Conservation (phyloP, 37 sponge, comb jelly and placozoan species). For the Amphimedon queenslandica region DNA sequence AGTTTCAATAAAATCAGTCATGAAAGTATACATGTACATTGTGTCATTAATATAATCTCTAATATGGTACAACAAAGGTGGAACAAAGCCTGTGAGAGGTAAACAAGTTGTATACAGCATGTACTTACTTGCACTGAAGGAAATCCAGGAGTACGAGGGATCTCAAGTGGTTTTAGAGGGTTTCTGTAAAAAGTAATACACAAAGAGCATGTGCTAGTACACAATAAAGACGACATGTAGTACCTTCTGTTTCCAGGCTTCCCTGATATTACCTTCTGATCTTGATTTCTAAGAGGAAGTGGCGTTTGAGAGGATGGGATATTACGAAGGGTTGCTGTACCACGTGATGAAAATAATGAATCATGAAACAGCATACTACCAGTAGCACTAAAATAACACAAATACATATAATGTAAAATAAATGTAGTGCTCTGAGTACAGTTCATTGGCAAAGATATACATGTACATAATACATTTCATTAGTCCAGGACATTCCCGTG, state of each 20-base stretch:
- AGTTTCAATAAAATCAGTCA: too few species aligned
- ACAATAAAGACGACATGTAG: neutral
- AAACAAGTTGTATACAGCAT: too few species aligned
- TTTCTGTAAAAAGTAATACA: neutral
- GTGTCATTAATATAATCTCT: too few species aligned
- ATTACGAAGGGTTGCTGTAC: neutral
- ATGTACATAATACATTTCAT: too few species aligned
- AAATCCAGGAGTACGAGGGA: constrained; percentile 20
- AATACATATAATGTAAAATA: too few species aligned
- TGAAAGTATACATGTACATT: neutral
- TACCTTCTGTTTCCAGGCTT: neutral
- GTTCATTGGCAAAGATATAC: too few species aligned
- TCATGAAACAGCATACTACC: constrained; percentile 4
- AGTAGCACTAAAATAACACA: neutral
- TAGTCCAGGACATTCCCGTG: too few species aligned
- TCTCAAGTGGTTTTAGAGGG: constrained; percentile 24
- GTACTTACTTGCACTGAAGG: neutral
- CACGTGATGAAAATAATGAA: neutral
- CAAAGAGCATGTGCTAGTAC: too few species aligned
- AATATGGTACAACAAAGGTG: too few species aligned
- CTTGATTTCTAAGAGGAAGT: neutral
- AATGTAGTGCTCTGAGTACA: too few species aligned
- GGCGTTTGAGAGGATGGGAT: neutral
- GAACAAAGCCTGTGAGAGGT: too few species aligned
- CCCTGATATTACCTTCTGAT: neutral